Base-by-base conservation (phyloP, 2,797 vertebrate genomes). In the Neosilurus mollespiculum region DNA sequence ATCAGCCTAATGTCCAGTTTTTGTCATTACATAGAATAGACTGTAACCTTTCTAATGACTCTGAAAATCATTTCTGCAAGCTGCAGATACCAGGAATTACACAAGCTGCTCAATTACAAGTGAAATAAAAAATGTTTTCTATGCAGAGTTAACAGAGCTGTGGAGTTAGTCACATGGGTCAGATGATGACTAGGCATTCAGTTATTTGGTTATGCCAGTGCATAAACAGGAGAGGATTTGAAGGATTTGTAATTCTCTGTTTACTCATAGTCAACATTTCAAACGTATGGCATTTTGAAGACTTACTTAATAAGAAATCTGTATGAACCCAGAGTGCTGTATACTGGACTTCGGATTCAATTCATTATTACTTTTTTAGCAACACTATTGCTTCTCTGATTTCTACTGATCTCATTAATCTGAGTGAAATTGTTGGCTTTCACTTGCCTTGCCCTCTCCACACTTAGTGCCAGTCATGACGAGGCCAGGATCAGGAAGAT, bases 381-480 rank as follows among this genome's bases (percentile, higher is more conserved):
- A 56, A 7, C 7, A 54, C 53, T 67, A 18, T 16, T 20, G 53
- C 34, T 58, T 53, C 80, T 62, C n/a, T 56, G n/a, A 58, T 16
- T n/a, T 7, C 51, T 30, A 24, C 51, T 14, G 53, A 59, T 37
- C 34, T 18, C 58, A 51, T n/a, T 30, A 62, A 81, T 72, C 3
- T 30, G 58, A 16, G 58, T 54, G 81, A 54, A 8, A 54, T 37
- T 34, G 30, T n/a, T 54, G n/a, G 15, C 24, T 18, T 20, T 54
- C 9, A 61, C 95, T 88, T 84, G 97, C 98, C 96, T 96, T 97
- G 8, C 95, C 93, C 66, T 97, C 94, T 15, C 95, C 96, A 61
- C 98, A 99, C 78, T 95, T 97, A 20, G 98, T 99, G 66, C 98
- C 98, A 0, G 96, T 96, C 93, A 96, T 95, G 77, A 99, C 97